Evolutionary conservation across 2,888 invertebrate species (phyloP).

Genomic region (Elmis aenea): DNA sequence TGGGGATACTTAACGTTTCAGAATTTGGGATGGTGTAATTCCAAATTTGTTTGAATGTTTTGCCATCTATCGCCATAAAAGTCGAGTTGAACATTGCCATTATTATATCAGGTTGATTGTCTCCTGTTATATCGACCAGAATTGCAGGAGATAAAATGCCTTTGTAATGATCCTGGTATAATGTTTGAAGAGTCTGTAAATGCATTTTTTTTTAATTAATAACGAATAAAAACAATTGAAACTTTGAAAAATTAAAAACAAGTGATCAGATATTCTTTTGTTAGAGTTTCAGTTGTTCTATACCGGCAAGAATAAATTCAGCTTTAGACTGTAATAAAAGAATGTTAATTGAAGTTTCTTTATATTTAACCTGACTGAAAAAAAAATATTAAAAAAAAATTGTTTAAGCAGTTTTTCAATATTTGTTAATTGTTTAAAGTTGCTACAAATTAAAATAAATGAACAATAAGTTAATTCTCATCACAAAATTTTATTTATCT

Average conservation of each 20-base stretch:
- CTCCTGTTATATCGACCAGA: slow-evolving; percentile 66
- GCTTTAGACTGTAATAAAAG: too few relatives aligned
- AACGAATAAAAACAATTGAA: slow-evolving; percentile 16
- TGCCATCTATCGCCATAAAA: slow-evolving; percentile 67
- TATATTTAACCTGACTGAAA: too few relatives aligned
- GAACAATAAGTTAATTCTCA: not conserved
- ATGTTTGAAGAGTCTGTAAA: slow-evolving; percentile 49
- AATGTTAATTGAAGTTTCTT: too few relatives aligned
- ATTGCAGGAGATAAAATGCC: slow-evolving; percentile 65
- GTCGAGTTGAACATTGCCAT: slow-evolving; percentile 68
- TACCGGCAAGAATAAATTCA: too few relatives aligned
- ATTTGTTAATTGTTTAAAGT: too few relatives aligned
- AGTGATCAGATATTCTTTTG: too few relatives aligned
- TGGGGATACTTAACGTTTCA: slow-evolving; percentile 70
- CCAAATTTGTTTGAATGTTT: slow-evolving; percentile 64
- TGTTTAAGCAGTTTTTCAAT: too few relatives aligned
- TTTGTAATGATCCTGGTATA: slow-evolving; percentile 57
- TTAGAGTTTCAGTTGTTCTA: too few relatives aligned
- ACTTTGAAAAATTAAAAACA: too few relatives aligned
- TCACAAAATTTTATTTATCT: slow-evolving; percentile 15
- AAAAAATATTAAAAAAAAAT: too few relatives aligned
- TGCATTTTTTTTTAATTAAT: slow-evolving; percentile 19
- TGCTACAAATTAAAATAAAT: not conserved
- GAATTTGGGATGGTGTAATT: slow-evolving; percentile 62
- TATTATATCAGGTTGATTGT: slow-evolving; percentile 66